Evolutionary conservation across 2,113 vertebrate genomes (phyloP), one percentile per base, ranked within the genome.

Genomic region (Anguilla japonica): DNA sequence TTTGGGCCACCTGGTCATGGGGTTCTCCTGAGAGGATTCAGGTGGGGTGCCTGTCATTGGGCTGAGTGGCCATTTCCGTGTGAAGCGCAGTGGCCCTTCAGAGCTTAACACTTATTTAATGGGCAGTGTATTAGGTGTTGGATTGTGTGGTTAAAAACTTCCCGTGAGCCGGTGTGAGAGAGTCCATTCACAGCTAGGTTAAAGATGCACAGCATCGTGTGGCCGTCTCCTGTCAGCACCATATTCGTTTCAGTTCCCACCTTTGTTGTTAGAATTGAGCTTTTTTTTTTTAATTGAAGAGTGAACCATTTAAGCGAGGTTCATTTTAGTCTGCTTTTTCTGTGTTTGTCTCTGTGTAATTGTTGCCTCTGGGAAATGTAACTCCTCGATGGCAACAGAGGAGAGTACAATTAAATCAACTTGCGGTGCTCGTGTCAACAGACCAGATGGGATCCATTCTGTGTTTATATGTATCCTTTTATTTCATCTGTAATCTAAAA

Each of bases 401-500:
- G 13, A 50, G 43, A 82, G 81, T n/a, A 82, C 43, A 50, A 82
- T 43, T 82, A 11, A 82, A 41, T 43, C 41, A 20, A 22, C 26
- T 50, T 2, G 18, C 81, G 79, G 53, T 86, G 78, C 84, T 85
- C 63, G 53, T 81, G 40, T 40, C 39, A 63, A 63, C 79, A 43
- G 57, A 81, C 79, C 79, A 39, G 78, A 79, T 43, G 50, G 16
- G 43, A 46, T 34, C 34, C 34, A 34, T 34, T 34, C 34, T 34
- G 34, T 34, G 34, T 34, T 34, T 34, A 34, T 34, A 34, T 34
- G 34, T 34, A 34, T 34, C 34, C 34, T 34, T 34, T 34, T 34
- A 34, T 34, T 34, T 34, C 1, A 34, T 34, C 34, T 34, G 34
- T 34, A 34, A 1, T 34, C 34, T 1, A 34, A 34, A 34, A 34